Conservation (phyloP, 2,888 invertebrate species). For the Cryptocephalus moraei region DNA sequence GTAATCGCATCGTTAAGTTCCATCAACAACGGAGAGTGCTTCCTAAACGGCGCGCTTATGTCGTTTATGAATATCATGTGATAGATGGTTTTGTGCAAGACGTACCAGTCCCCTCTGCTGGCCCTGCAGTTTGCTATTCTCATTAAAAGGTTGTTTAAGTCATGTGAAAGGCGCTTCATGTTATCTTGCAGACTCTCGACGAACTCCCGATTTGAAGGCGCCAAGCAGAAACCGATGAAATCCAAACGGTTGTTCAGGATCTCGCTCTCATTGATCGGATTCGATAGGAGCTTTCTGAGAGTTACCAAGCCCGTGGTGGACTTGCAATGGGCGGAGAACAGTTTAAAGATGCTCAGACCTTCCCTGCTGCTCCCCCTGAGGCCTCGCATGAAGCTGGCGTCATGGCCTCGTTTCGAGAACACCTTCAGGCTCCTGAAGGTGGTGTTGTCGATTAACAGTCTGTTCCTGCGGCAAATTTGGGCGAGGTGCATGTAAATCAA, state of each 20-base stretch:
- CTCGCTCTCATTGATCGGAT: slow-evolving; percentile 55
- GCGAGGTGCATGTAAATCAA: slow-evolving; percentile 46
- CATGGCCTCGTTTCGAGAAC: slow-evolving; percentile 61
- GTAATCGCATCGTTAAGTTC: slow-evolving; percentile 42
- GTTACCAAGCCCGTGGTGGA: slow-evolving; percentile 56
- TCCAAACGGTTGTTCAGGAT: slow-evolving; percentile 55
- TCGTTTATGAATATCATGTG: slow-evolving; percentile 59
- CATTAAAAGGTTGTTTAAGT: slow-evolving; percentile 42
- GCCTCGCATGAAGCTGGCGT: slow-evolving; percentile 63
- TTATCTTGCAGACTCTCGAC: slow-evolving; percentile 52
- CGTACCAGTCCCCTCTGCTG: slow-evolving; percentile 57
- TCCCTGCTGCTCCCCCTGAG: slow-evolving; percentile 49
- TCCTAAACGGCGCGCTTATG: slow-evolving; percentile 45
- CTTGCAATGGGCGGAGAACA: slow-evolving; percentile 54
- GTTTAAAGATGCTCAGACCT: slow-evolving; percentile 60
- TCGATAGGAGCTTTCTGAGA: slow-evolving; percentile 61
- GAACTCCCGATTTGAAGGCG: slow-evolving; percentile 50
- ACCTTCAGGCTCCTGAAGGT: slow-evolving; percentile 69
- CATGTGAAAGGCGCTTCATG: slow-evolving; percentile 50
- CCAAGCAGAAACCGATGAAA: slow-evolving; percentile 57
- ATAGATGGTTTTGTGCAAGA: slow-evolving; percentile 60
- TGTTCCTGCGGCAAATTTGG: slow-evolving; percentile 47
- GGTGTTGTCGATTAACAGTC: slow-evolving; percentile 60
- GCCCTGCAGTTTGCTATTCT: slow-evolving; percentile 55
- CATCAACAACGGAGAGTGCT: slow-evolving; percentile 43